Evolutionary conservation across 2,888 invertebrate species (phyloP), one percentile per base, ranked within the genome.

Genomic region (Apodemia hepburni): DNA sequence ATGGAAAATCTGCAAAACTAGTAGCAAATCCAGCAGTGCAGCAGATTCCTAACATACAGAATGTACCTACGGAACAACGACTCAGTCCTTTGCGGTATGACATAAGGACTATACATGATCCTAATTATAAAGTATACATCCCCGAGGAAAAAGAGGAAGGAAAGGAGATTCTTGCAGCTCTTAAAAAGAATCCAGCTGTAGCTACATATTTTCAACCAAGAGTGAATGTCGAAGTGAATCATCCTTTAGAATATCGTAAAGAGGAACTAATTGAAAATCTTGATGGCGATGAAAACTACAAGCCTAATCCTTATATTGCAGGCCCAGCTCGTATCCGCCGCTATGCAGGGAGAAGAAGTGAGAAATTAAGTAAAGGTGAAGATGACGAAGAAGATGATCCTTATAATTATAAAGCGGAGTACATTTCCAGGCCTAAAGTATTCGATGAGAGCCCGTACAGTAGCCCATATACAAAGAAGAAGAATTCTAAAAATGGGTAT

Each of bases 341-440:
- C 69, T 92, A 92, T 74, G 81, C 87, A 71, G 84, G 85, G 79
- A 89, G 85, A 76, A 87, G 83, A 70, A 82, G 82, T 65, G 82
- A 85, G 73, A 84, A 82, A 66, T 70, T 81, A 68, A 87, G 80
- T 72, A 83, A 82, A 71, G 78, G 71, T 69, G 65, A 70, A 45
- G 68, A 68, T 58, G 78, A 76, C 42, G 89, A 82, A 63, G 85
- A 82, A 35, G 88, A 91, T 33, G 87, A 88, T 71, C 92, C 93
- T 35, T 94, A 93, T 73, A 86, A 92, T 71, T 92, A 91, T 71
- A 87, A 90, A 71, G 86, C 86, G 54, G 84, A 92, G 45, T 91
- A 92, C 68, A 76, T 85, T 72, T 87, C 89, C 3, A 85, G 86
- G 74, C 92, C 93, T 0, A 88, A 92, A 72, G 92, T 92, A 65